Conservation (phyloP, 1,140 invertebrate species). For the Octopus sinensis region DNA sequence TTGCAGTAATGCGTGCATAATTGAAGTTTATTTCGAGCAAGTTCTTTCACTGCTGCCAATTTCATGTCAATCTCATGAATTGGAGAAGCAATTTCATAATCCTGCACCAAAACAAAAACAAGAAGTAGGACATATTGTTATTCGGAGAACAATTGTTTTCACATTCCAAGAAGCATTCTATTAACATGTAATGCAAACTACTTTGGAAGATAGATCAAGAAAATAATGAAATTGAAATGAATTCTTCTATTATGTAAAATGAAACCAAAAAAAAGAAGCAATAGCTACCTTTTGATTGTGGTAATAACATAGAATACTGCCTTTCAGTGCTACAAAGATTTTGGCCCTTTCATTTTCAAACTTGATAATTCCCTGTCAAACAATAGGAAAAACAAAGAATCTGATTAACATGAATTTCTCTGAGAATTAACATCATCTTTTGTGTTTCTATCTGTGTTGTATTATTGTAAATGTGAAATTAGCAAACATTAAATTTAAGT, state of each 20-base stretch:
- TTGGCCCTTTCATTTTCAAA: conserved; percentile 40
- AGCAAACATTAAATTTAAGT: too few species aligned
- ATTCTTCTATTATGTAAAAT: too few species aligned
- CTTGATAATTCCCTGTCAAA: conserved; percentile 43
- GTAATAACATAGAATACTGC: conserved; percentile 42
- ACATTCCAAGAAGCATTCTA: too few species aligned
- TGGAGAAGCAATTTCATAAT: conserved; percentile 43
- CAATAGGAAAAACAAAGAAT: conserved; percentile 11
- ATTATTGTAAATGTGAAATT: too few species aligned
- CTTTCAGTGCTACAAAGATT: conserved; percentile 41
- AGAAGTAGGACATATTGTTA: too few species aligned
- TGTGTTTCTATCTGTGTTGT: too few species aligned
- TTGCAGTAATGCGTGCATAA: conserved; percentile 44
- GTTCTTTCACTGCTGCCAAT: conserved; percentile 45
- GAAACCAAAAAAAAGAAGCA: neutral
- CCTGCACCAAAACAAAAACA: conserved; percentile 32
- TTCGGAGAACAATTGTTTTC: too few species aligned
- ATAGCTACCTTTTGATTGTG: conserved; percentile 40
- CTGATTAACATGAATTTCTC: too few species aligned
- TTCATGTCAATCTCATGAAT: conserved; percentile 51
- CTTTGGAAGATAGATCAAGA: too few species aligned
- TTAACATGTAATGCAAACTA: too few species aligned
- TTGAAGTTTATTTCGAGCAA: conserved; percentile 37
- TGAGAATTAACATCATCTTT: too few species aligned
- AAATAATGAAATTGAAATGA: too few species aligned